Conservation (phyloP, 1,140 invertebrate species). For the Fopius arisanus region DNA sequence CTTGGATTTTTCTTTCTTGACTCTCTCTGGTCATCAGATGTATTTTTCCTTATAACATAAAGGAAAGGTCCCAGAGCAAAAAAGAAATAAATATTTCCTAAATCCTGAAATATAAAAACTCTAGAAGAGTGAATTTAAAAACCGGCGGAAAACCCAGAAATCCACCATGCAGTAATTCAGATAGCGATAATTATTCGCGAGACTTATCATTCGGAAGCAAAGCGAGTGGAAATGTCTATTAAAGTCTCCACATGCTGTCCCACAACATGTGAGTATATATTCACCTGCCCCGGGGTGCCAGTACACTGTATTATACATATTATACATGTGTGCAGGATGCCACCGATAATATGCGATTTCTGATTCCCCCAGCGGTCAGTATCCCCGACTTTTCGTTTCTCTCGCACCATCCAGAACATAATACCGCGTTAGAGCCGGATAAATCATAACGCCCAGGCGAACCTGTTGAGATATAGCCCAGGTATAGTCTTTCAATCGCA, state of each 20-base stretch:
- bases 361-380: background rate
- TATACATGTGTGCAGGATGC: background rate
- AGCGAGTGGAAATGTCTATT: background rate
- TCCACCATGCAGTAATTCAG: too few relatives aligned
- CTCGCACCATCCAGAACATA: conserved; percentile 2
- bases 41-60: too few relatives aligned
- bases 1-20: too few relatives aligned
- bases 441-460: conserved; percentile 59
- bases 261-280: background rate
- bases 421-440: conserved; percentile 35
- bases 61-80: too few relatives aligned
- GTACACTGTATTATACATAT: background rate
- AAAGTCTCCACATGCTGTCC: background rate
- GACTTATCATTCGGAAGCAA: background rate
- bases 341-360: conserved; percentile 10
- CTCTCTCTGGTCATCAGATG: too few relatives aligned
- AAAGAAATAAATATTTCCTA: too few relatives aligned
- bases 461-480: conserved; percentile 62
- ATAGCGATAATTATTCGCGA: background rate
- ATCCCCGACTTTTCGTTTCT: background rate
- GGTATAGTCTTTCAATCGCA: conserved; percentile 61
- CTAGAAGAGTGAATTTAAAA: too few relatives aligned
- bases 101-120: too few relatives aligned
- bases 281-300: background rate
- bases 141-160: too few relatives aligned